These are phyloP conservation scores for Gallinago solitaria DNA, from an alignment of 2,797 vertebrate species.

Conservation along the genomic window DNA sequence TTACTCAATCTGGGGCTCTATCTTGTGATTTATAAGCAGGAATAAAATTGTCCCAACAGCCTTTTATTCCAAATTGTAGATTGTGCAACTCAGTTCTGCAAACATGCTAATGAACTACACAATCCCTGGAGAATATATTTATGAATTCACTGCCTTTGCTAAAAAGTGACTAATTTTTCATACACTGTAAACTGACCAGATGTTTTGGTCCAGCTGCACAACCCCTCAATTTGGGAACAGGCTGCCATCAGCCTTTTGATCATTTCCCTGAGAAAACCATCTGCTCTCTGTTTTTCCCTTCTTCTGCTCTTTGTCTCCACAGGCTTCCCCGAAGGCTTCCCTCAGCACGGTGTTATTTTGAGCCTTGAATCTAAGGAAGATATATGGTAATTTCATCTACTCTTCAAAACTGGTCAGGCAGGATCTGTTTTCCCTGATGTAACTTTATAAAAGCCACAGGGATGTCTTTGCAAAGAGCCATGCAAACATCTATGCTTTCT, in stretches of 20 bases:
- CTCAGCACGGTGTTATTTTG: not conserved
- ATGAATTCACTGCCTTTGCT: not conserved
- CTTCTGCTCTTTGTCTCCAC: not conserved
- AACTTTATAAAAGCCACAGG: slow-evolving; percentile 9
- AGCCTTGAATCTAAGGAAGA: not conserved
- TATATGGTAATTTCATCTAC: slow-evolving; percentile 4
- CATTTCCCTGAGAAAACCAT: not conserved
- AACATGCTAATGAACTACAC: not conserved
- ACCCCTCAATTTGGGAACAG: not conserved
- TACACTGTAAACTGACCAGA: slow-evolving; percentile 1
- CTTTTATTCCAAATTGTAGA: not conserved
- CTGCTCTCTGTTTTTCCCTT: slow-evolving; percentile 21
- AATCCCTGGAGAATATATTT: not conserved
- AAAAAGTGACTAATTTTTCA: not conserved
- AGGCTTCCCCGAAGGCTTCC: slow-evolving; percentile 1
- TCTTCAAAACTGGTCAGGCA: slow-evolving; percentile 32
- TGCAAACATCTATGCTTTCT: not conserved
- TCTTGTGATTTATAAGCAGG: not conserved
- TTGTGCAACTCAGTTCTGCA: not conserved
- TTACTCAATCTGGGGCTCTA: not conserved
- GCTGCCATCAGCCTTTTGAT: slow-evolving; percentile 2
- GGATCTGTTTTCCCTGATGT: slow-evolving; percentile 30
- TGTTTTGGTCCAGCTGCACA: slow-evolving; percentile 34
- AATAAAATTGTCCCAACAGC: not conserved
- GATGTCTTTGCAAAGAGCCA: not conserved